Percentiles rank a stretch among this genome's conserved stretches.
These are phyloP conservation scores for Gasterosteus nipponicus DNA, from an alignment of 2,113 vertebrate genomes.

Conservation along the genomic window DNA sequence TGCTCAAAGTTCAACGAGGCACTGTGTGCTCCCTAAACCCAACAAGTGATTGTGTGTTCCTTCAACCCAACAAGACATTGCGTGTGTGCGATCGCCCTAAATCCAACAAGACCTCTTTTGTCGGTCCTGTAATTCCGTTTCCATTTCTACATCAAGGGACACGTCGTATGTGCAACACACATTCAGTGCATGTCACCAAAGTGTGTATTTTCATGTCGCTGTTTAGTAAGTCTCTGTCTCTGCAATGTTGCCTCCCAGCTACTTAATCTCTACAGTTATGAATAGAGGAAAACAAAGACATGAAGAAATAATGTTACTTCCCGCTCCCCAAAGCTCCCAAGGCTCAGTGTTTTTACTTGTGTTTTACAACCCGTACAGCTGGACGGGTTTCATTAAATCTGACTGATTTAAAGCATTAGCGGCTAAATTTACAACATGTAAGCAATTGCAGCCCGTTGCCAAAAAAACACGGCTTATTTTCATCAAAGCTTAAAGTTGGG, in stretches of 20 bases:
- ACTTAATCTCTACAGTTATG: conserved; percentile 59
- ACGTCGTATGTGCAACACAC: conserved; percentile 8
- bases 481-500: neutral
- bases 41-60: neutral
- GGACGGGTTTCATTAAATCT: conserved; percentile 41
- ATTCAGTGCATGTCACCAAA: conserved; percentile 5
- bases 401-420: conserved; percentile 29
- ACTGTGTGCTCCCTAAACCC: neutral
- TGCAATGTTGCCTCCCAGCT: conserved; percentile 54
- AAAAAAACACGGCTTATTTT: conserved; percentile 15
- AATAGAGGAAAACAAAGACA: conserved; percentile 47
- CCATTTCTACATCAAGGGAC: neutral
- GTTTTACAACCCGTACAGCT: conserved; percentile 12
- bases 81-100: neutral
- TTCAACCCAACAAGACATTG: neutral
- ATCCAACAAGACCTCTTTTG: neutral
- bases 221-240: conserved; percentile 54
- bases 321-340: conserved; percentile 55
- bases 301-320: conserved; percentile 57
- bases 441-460: conserved; percentile 27
- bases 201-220: conserved; percentile 27
- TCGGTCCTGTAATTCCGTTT: neutral
- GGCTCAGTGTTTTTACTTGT: conserved; percentile 47
- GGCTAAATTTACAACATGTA: conserved; percentile 17
- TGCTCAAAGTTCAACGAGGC: neutral